Evolutionary conservation across 2,113 vertebrate species (phyloP).

Genomic region (Hemicordylus capensis): DNA sequence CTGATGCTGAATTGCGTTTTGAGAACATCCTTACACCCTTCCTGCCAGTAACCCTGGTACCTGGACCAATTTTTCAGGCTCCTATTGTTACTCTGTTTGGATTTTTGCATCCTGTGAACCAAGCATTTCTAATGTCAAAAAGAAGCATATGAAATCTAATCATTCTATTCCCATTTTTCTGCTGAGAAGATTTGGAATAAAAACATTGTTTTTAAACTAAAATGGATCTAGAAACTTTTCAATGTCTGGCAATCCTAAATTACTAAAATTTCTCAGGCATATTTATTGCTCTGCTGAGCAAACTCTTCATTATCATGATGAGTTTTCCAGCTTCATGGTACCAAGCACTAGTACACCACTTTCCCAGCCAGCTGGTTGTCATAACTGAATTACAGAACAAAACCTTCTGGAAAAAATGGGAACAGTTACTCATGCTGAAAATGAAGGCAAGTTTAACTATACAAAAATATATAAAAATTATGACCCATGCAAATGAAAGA

Average conservation of each 20-base stretch:
- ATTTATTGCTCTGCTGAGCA: constrained; percentile 13
- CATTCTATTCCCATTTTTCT: neutral
- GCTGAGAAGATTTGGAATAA: neutral
- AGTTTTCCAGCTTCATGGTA: constrained; percentile 37
- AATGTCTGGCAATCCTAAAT: constrained; percentile 25
- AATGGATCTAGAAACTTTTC: constrained; percentile 15
- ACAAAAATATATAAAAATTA: constrained; percentile 11
- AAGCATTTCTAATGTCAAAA: neutral
- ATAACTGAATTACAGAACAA: constrained; percentile 41
- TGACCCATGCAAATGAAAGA: neutral
- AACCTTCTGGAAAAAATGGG: neutral
- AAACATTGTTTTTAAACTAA: constrained; percentile 25
- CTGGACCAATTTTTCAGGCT: neutral
- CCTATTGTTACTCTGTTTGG: neutral
- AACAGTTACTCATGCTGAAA: constrained; percentile 19
- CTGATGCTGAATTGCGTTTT: too few relatives aligned
- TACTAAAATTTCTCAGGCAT: constrained; percentile 23
- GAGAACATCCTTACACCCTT: too few relatives aligned
- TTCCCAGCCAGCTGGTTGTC: constrained; percentile 11
- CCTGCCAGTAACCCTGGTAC: neutral
- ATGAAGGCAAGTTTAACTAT: constrained; percentile 17
- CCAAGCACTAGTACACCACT: neutral
- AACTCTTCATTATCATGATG: constrained; percentile 37
- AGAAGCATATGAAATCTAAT: neutral
- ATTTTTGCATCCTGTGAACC: neutral